A percentile compares a stretch with the other conserved stretches of the same genome.
phyloP scores from a whole-genome alignment of 2,888 invertebrate genomes.

The Sialis fuliginosa region DNA sequence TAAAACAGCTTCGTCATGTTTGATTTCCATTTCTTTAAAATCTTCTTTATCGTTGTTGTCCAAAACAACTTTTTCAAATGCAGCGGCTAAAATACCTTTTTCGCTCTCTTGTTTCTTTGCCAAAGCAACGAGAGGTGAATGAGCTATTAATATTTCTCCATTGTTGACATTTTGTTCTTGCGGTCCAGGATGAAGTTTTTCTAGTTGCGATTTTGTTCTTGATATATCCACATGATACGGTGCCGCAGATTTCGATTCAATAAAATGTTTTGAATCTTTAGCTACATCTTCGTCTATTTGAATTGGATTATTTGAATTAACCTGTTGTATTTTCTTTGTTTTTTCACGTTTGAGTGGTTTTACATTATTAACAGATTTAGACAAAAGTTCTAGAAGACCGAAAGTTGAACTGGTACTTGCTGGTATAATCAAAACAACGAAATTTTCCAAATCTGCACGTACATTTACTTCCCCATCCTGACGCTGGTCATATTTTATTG shows the following conservation, averaged over 20 bases:
- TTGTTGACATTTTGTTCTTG: conserved; percentile 12
- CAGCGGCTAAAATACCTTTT: conserved; percentile 5
- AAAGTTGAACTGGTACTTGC: conserved; percentile 10
- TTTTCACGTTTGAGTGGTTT: conserved; percentile 7
- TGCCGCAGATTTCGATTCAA: conserved; percentile 41
- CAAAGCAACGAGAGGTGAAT: conserved; percentile 14
- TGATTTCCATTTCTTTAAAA: conserved; percentile 5
- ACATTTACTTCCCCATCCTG: conserved; percentile 63
- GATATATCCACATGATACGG: conserved; percentile 51
- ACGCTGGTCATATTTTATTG: conserved; percentile 43
- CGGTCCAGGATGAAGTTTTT: conserved; percentile 16
- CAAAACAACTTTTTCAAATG: not conserved
- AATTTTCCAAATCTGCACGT: conserved; percentile 54
- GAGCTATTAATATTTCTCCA: conserved; percentile 17
- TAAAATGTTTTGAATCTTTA: conserved; percentile 31
- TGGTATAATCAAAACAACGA: conserved; percentile 48
- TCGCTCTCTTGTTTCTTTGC: conserved; percentile 11
- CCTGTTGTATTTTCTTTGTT: conserved; percentile 17
- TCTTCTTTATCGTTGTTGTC: conserved; percentile 6
- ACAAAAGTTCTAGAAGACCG: conserved; percentile 18
- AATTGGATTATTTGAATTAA: conserved; percentile 10
- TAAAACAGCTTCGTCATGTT: no score
- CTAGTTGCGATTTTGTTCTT: conserved; percentile 15
- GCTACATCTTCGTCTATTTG: conserved; percentile 9
- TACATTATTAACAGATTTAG: conserved; percentile 15